Evolutionary conservation across 2,888 invertebrate genomes (phyloP), one percentile per base, ranked within the genome.

Genomic region (Caenorhabditis imperialis): DNA sequence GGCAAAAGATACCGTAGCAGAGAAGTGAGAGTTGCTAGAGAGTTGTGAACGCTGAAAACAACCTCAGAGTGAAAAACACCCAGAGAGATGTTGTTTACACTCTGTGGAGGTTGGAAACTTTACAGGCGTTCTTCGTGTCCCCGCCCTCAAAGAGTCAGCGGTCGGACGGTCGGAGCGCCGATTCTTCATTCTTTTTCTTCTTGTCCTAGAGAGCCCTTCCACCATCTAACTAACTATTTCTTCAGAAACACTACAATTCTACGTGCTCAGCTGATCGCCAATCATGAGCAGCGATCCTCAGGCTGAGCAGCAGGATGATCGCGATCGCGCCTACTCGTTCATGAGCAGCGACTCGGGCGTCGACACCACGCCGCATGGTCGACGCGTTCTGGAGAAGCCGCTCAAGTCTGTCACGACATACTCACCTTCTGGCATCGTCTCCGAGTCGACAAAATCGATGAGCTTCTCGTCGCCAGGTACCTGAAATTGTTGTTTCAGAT

Each of bases 321-420:
- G 75, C 48, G 75, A 75, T 51, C 75, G 75, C 35, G 63, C 75
- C 38, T 75, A 38, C 45, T 75, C 75, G 50, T 75, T 75, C 42
- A 63, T 75, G 75, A 75, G 75, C 70, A 75, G 63, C 62, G 75
- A 75, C 54, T 75, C 75, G 16, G 75, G 75, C 33, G 75, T 75
- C 45, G 75, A 75, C 23, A 73, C 73, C 8, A 63, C 63, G 14
- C 45, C 61, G 30, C 58, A 61, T 42, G 58, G 62, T 5, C 62
- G 62, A 6, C 38, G 45, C 3, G 38, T 53, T 20, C 33, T 47
- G 25, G 61, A 74, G 40, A 61, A 57, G 38, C 69, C 57, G 12
- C 51, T 75, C 37, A 75, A 70, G 33, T 63, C 75, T 38, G 61
- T 53, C 18, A 20, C 65, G 2, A 60, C 48, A 22, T 67, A 67